phyloP scores from a whole-genome alignment of 2,797 vertebrate species.

The Miichthys miiuy region DNA sequence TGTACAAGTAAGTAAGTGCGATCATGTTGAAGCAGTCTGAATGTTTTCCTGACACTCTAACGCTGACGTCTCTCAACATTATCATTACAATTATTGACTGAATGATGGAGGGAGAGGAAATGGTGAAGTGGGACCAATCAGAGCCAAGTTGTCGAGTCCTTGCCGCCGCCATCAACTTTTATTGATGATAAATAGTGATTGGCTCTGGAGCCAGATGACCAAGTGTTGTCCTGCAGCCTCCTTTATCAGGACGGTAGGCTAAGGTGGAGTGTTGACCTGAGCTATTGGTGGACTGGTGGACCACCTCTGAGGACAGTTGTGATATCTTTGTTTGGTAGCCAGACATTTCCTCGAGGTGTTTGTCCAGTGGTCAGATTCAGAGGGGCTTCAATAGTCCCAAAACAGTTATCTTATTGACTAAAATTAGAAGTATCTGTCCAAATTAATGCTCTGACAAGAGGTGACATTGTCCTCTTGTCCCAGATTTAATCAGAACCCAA shows the following conservation, averaged over 20 bases:
- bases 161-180: background rate
- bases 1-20: too few relatives aligned
- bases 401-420: conserved; percentile 24
- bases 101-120: too few relatives aligned
- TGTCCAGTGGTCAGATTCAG: background rate
- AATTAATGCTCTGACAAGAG: conserved; percentile 22
- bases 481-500: conserved; percentile 26
- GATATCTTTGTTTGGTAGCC: background rate
- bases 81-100: too few relatives aligned
- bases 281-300: background rate
- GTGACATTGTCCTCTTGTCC: conserved; percentile 37
- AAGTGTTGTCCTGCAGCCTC: background rate
- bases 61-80: background rate
- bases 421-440: conserved; percentile 32
- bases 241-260: background rate
- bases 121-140: background rate
- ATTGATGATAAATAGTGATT: background rate
- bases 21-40: background rate
- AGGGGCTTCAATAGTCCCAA: background rate
- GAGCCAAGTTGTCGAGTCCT: background rate
- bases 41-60: background rate
- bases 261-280: background rate
- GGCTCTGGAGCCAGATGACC: background rate
- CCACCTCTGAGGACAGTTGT: background rate
- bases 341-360: background rate